Evolutionary conservation across 37 sponge, comb jelly and placozoan genomes (phyloP), one percentile per base, ranked within the genome.

Genomic region (Dysidea cf. avara): DNA sequence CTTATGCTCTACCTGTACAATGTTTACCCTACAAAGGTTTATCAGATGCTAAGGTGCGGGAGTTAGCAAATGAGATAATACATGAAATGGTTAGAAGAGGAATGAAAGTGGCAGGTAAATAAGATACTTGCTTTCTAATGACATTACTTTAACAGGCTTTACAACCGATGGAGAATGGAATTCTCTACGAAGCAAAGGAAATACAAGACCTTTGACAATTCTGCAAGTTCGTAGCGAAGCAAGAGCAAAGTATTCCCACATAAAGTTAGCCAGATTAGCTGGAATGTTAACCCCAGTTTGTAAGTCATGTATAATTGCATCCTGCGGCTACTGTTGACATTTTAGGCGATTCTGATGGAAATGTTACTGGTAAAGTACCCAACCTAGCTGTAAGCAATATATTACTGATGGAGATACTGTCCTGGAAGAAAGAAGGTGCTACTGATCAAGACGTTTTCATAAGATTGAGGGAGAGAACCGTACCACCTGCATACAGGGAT

Each of bases 351-450:
- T n/a, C n/a, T n/a, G n/a, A n/a, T n/a, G n/a, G n/a, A n/a, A n/a
- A n/a, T n/a, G n/a, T n/a, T n/a, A n/a, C n/a, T n/a, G n/a, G n/a
- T n/a, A n/a, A n/a, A n/a, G n/a, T n/a, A n/a, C n/a, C n/a, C n/a
- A n/a, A n/a, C n/a, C n/a, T n/a, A n/a, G n/a, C n/a, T n/a, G n/a
- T n/a, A n/a, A n/a, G n/a, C n/a, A n/a, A n/a, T n/a, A n/a, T n/a
- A n/a, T n/a, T n/a, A n/a, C n/a, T n/a, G n/a, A n/a, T n/a, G n/a
- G n/a, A 67, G 26, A 43, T 67, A 20, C 24, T n/a, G 12, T 24
- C 50, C 7, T 67, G 68, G 68, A 67, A 7, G 50, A 18, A 7
- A 51, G 68, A 67, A 67, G 68, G 68, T 43, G 48, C 50, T 11
- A 39, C 12, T 46, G 21, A 46, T 49, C 16, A 49, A 49, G 51